Conservation (phyloP, 2,113 vertebrate genomes). For the Dicrurus megarhynchus region DNA sequence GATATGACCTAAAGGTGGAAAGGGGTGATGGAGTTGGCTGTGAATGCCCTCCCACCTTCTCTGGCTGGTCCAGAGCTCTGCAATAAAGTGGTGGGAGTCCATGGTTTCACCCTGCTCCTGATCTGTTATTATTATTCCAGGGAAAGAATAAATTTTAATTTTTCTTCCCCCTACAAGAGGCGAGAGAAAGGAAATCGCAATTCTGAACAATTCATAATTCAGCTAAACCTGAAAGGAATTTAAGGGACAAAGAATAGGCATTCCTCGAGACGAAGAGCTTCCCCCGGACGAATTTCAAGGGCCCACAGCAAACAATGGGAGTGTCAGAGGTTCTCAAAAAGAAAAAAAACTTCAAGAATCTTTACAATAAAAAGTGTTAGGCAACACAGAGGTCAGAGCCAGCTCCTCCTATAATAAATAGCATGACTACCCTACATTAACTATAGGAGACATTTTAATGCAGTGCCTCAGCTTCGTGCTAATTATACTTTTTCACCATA, state of each 20-base stretch:
- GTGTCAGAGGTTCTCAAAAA: conserved; percentile 64
- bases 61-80: not conserved
- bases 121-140: not conserved
- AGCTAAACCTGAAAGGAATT: conserved; percentile 67
- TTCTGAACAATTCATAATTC: conserved; percentile 59
- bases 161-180: not conserved
- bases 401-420: conserved; percentile 65
- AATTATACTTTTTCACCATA: conserved; percentile 67
- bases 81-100: not conserved
- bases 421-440: conserved; percentile 41
- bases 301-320: conserved; percentile 50
- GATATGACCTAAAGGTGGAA: not conserved
- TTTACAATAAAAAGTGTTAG: conserved; percentile 68
- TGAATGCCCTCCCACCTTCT: not conserved
- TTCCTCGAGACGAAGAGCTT: conserved; percentile 39
- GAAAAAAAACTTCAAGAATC: conserved; percentile 63
- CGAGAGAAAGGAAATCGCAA: not conserved
- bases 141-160: conserved; percentile 8
- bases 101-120: not conserved
- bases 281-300: conserved; percentile 57
- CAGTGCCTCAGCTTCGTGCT: conserved; percentile 55
- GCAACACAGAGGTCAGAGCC: conserved; percentile 60
- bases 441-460: conserved; percentile 67
- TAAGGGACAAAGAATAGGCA: conserved; percentile 64
- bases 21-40: not conserved